Percentiles rank a stretch among this genome's conserved stretches.
phyloP scores from a whole-genome alignment of 2,113 vertebrate species.

The Pandion haliaetus region DNA sequence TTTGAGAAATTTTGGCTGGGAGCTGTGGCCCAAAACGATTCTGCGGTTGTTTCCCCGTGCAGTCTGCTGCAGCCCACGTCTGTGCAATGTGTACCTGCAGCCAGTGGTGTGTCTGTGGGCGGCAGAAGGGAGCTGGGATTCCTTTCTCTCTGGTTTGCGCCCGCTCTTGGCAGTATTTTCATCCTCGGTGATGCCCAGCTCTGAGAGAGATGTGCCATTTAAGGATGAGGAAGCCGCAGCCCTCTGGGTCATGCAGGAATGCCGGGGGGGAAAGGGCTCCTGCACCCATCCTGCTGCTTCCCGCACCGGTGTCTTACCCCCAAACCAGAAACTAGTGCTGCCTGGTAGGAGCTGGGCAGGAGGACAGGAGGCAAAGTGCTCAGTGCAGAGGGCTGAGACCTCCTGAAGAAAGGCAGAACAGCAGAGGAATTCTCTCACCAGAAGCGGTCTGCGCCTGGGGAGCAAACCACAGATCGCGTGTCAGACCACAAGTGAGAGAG shows the following conservation, averaged over 20 bases:
- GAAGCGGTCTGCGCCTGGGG: rapidly evolving
- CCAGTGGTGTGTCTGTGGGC: neutral
- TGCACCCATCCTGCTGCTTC: neutral
- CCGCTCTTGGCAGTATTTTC: neutral
- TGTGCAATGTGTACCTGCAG: neutral
- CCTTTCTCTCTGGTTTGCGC: no score
- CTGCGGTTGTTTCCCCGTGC: neutral
- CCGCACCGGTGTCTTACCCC: neutral
- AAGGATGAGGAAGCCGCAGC: neutral
- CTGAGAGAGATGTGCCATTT: neutral
- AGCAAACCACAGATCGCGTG: neutral
- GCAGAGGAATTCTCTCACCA: neutral
- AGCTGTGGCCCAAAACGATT: no score
- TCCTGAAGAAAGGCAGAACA: neutral
- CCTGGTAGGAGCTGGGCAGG: neutral
- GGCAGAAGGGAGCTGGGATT: neutral
- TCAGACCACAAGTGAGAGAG: neutral
- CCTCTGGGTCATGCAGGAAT: neutral
- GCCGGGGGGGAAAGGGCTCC: no score
- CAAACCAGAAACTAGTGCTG: neutral
- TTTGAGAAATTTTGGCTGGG: neutral
- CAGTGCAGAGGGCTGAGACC: neutral
- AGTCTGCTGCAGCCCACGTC: neutral
- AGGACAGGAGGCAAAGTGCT: neutral
- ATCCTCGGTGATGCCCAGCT: neutral